Percentiles rank a stretch among this genome's conserved stretches.
Evolutionary conservation across 1,140 invertebrate genomes (phyloP).

Genomic region (Drosophila arizonae): DNA sequence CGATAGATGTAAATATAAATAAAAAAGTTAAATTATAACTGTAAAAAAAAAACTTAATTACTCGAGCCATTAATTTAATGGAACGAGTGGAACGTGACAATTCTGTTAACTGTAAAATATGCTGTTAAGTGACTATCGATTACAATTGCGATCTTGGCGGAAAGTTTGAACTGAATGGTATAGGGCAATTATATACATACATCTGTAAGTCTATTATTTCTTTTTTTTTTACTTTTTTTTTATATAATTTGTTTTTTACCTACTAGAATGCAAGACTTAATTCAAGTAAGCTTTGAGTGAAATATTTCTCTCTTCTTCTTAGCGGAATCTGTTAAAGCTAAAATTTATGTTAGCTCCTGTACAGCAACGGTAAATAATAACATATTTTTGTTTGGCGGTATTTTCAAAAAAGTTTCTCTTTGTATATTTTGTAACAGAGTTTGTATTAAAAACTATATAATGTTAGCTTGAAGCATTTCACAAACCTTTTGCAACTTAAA

Average conservation of each 20-base stretch:
- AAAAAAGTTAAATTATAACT: no score
- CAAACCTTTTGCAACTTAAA: slow-evolving; percentile 58
- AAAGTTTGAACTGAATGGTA: background rate
- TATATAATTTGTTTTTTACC: background rate
- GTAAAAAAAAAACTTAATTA: no score
- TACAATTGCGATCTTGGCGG: background rate
- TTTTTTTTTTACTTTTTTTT: background rate
- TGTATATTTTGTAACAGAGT: slow-evolving; percentile 12
- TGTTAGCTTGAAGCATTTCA: slow-evolving; percentile 43
- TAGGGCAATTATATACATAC: background rate
- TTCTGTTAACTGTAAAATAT: background rate
- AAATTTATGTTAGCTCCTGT: background rate
- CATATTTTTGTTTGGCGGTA: slow-evolving; percentile 6
- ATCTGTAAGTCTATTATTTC: background rate
- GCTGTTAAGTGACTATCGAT: background rate
- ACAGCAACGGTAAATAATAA: background rate
- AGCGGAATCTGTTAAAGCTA: background rate
- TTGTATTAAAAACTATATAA: slow-evolving; percentile 24
- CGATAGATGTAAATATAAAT: no score
- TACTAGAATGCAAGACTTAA: no score
- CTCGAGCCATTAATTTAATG: background rate
- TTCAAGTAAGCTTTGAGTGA: background rate
- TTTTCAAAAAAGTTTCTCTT: slow-evolving; percentile 20
- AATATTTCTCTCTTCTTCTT: background rate
- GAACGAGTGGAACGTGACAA: no score